phyloP scores from a whole-genome alignment of 2,113 vertebrate species.

The Rafetus swinhoei region DNA sequence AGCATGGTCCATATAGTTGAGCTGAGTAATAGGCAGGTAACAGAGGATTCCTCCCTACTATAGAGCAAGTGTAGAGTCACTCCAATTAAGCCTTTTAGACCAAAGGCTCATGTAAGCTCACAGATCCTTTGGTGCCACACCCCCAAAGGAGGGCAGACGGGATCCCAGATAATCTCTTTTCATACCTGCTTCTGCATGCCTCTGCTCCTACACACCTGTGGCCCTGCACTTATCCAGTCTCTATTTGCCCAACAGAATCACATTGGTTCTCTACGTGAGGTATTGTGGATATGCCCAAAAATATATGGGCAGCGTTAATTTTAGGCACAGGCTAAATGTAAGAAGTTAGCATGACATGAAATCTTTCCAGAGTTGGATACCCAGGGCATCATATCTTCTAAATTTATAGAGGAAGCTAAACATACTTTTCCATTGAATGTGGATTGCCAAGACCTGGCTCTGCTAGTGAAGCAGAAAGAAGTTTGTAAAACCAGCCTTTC shows the following conservation, averaged over 20 bases:
- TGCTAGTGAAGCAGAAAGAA: neutral
- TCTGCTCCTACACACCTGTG: neutral
- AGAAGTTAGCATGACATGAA: neutral
- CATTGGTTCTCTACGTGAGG: neutral
- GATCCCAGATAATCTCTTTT: neutral
- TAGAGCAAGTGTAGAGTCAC: neutral
- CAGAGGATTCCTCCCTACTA: conserved; percentile 5
- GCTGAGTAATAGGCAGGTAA: neutral
- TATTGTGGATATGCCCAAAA: neutral
- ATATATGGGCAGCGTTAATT: neutral
- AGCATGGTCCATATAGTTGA: conserved; percentile 17
- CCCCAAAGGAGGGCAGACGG: neutral
- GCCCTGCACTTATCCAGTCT: neutral
- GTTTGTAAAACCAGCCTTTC: conserved; percentile 22
- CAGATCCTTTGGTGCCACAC: neutral
- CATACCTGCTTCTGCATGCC: neutral
- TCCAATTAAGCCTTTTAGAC: conserved; percentile 24
- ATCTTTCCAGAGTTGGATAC: neutral
- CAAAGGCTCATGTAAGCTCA: neutral
- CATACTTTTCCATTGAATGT: accelerated
- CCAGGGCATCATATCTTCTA: neutral
- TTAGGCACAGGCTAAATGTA: neutral
- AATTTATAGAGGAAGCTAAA: accelerated
- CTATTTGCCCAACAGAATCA: accelerated
- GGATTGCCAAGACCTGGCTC: accelerated